Evolutionary conservation across 1,140 invertebrate genomes (phyloP).

Genomic region (Bombyx mandarina): DNA sequence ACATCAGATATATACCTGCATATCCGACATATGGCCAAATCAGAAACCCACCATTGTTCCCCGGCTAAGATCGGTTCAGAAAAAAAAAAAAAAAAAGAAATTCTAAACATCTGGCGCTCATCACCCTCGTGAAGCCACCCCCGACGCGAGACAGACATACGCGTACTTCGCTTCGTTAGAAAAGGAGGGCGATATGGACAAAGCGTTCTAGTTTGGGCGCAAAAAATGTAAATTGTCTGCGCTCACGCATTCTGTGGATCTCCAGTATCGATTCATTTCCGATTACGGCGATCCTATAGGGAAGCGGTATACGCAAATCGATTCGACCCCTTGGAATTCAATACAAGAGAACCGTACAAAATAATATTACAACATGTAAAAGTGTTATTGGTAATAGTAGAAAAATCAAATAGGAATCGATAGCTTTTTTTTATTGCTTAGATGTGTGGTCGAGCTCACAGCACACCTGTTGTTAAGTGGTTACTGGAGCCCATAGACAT

Average conservation of each 20-base stretch:
- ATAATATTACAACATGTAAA: too few relatives aligned
- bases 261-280: background rate
- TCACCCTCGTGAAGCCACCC: constrained; percentile 1
- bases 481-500: too few relatives aligned
- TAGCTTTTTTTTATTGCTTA: too few relatives aligned
- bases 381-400: too few relatives aligned
- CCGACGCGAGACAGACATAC: background rate
- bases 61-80: background rate
- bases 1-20: too few relatives aligned
- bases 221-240: constrained; percentile 3
- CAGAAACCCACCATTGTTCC: constrained; percentile 2
- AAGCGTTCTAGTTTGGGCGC: background rate
- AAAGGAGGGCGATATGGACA: background rate
- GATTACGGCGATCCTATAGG: too few relatives aligned
- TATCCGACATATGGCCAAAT: background rate
- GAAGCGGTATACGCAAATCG: too few relatives aligned
- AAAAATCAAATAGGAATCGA: too few relatives aligned
- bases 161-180: background rate
- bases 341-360: too few relatives aligned
- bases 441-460: too few relatives aligned
- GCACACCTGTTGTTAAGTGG: too few relatives aligned
- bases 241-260: background rate
- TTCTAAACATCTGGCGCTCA: constrained; percentile 2
- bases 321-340: too few relatives aligned
- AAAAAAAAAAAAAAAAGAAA: background rate